Base-by-base conservation (phyloP, 2,113 vertebrate species). In the Psilopsiagon aurifrons region DNA sequence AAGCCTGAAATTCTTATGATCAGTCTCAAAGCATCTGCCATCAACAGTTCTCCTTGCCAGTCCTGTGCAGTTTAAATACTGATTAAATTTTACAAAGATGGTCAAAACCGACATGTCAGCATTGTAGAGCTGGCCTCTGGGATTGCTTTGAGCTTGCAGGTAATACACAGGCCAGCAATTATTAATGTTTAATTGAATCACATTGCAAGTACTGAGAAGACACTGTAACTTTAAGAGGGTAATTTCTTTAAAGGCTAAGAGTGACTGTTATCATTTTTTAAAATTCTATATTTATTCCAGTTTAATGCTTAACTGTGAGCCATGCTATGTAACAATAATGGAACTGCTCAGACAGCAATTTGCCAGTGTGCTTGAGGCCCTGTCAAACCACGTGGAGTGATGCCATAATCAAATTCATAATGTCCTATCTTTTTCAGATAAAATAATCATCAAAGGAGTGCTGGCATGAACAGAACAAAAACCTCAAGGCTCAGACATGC, bases 381-480 rank as follows among this genome's bases (percentile, higher is more conserved):
- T 69, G 88, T 86, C 95, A 70, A 71, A 92, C 79, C 84, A 35
- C 52, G 44, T 52, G n/a, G 93, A 86, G 88, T 37, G 89, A 89
- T 82, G 95, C 90, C 59, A 35, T 89, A 92, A 93, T 93, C 95
- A 91, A 94, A 94, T 70, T 94, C 85, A 55, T 84, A 57, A 91
- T 46, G 90, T 73, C 94, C 95, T 88, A 88, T 94, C 96, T 78
- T 86, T 83, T 66, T 80, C 82, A 92, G 96, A 92, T 91, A 93
- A 85, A 94, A 92, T 49, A 81, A 94, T 90, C 92, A 75, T 82
- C 74, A 75, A 94, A 85, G 74, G 79, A 64, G 92, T 75, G 77
- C 85, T 91, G 94, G 92, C 95, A 96, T 82, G 94, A 96, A 93
- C 92, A 95, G 92, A 92, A 92, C 81, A 83, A 89, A 95, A 93